A percentile compares a stretch with the other conserved stretches of the same genome.
Evolutionary conservation across 1,140 invertebrate genomes (phyloP).

Genomic region (Lordiphosa collinella): DNA sequence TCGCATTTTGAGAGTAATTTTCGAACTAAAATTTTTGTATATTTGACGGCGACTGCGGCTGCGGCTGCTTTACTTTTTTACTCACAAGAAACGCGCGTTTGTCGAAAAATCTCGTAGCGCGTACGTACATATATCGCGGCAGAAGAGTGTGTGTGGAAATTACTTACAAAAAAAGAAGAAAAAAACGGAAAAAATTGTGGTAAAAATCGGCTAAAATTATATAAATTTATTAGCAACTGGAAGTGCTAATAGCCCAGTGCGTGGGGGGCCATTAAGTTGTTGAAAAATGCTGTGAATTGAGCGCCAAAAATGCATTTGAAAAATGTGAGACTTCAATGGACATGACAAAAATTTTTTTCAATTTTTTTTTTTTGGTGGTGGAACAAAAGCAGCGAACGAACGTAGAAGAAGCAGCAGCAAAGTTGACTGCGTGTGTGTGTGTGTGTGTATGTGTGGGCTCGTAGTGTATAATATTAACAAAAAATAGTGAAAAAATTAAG

Average conservation of each 20-base stretch:
- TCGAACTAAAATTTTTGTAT: slow-evolving; percentile 75
- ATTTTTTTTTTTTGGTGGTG: slow-evolving; percentile 65
- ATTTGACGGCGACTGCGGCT: slow-evolving; percentile 73
- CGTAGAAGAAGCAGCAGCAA: slow-evolving; percentile 59
- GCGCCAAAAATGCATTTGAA: slow-evolving; percentile 64
- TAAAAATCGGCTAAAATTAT: slow-evolving; percentile 68
- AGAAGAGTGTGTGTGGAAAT: slow-evolving; percentile 63
- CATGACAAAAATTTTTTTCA: slow-evolving; percentile 64
- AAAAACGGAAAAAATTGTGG: slow-evolving; percentile 58
- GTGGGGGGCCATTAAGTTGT: slow-evolving; percentile 21
- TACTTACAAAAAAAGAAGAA: slow-evolving; percentile 32
- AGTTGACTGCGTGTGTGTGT: slow-evolving; percentile 30
- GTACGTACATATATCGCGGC: slow-evolving; percentile 67
- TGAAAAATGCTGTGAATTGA: slow-evolving; percentile 37
- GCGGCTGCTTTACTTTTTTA: slow-evolving; percentile 41
- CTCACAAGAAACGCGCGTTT: slow-evolving; percentile 76
- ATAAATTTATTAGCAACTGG: slow-evolving; percentile 49
- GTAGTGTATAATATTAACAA: slow-evolving; percentile 50
- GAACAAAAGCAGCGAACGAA: slow-evolving; percentile 50
- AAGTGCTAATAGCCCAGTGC: slow-evolving; percentile 40
- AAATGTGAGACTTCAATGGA: slow-evolving; percentile 76
- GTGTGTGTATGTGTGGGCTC: slow-evolving; percentile 24
- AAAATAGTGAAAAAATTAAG: slow-evolving; percentile 11
- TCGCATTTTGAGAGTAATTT: slow-evolving; percentile 76
- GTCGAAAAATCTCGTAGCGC: slow-evolving; percentile 62